phyloP scores from a whole-genome alignment of 53 echinoderm and acorn worm genomes.

The Hippasteria phrygiana region DNA sequence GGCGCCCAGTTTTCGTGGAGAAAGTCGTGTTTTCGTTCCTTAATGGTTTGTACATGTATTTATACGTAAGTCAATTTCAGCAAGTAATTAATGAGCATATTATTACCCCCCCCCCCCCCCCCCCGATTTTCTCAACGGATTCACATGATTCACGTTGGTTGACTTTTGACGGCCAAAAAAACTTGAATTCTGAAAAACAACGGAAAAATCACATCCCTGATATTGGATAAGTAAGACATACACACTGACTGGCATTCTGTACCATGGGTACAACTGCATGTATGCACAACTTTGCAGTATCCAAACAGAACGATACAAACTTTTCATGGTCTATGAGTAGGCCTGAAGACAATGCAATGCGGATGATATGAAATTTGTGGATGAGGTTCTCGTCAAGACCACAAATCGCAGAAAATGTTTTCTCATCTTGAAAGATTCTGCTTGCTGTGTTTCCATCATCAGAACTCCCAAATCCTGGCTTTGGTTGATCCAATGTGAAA shows the following conservation, averaged over 20 bases:
- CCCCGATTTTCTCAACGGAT: too few relatives aligned
- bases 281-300: slow-evolving; percentile 45
- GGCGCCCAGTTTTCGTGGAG: too few relatives aligned
- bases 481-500: slow-evolving; percentile 65
- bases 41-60: too few relatives aligned
- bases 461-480: slow-evolving; percentile 67
- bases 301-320: slow-evolving; percentile 43
- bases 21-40: too few relatives aligned
- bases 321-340: slow-evolving; percentile 40
- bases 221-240: slow-evolving; percentile 45
- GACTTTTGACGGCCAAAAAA: too few relatives aligned
- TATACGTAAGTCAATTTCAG: too few relatives aligned
- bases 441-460: slow-evolving; percentile 76
- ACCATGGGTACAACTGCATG: slow-evolving; percentile 19
- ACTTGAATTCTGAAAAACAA: too few relatives aligned
- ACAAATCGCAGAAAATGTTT: slow-evolving; percentile 48
- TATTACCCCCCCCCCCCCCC: too few relatives aligned
- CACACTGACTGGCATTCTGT: slow-evolving; percentile 55
- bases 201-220: too few relatives aligned
- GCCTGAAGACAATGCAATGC: slow-evolving; percentile 33
- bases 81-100: too few relatives aligned
- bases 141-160: too few relatives aligned
- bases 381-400: slow-evolving; percentile 55
- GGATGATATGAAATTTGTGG: slow-evolving; percentile 53
- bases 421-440: slow-evolving; percentile 65